Conservation (phyloP, 2,888 invertebrate species). For the Macaria notata region DNA sequence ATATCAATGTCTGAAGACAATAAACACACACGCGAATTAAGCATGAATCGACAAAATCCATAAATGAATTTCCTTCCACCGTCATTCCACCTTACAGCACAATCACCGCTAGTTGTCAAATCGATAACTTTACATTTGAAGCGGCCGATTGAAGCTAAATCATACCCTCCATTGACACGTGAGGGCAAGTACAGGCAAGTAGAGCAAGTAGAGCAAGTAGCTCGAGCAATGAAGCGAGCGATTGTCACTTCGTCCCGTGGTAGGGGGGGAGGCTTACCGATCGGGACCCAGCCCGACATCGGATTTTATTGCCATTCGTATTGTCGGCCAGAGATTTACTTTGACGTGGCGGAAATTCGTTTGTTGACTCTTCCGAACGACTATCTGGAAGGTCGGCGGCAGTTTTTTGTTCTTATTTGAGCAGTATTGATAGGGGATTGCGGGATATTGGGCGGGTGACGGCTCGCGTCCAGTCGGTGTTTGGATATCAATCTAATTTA, state of each 20-base stretch:
- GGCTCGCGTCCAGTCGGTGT: neutral
- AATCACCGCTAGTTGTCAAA: no score
- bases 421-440: constrained; percentile 42
- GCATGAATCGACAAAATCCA: no score
- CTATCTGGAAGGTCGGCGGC: constrained; percentile 43
- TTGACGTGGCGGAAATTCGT: constrained; percentile 77
- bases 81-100: no score
- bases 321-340: constrained; percentile 78
- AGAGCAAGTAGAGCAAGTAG: constrained; percentile 8
- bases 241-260: constrained; percentile 35
- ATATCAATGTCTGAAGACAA: no score
- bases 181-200: neutral
- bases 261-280: constrained; percentile 61
- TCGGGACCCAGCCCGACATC: constrained; percentile 57
- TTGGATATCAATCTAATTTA: no score
- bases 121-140: no score
- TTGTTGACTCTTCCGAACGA: constrained; percentile 63
- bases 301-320: constrained; percentile 80
- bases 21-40: no score
- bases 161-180: constrained; percentile 25
- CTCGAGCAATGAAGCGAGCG: constrained; percentile 25
- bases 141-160: constrained; percentile 12
- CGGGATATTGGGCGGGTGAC: constrained; percentile 14
- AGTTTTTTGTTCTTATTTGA: constrained; percentile 45
- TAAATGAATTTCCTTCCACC: no score